A percentile compares a stretch with the other conserved stretches of the same genome.
These are phyloP conservation scores for Actinostola sp. DNA, from an alignment of 92 coral and sea anemone species.

Conservation along the genomic window DNA sequence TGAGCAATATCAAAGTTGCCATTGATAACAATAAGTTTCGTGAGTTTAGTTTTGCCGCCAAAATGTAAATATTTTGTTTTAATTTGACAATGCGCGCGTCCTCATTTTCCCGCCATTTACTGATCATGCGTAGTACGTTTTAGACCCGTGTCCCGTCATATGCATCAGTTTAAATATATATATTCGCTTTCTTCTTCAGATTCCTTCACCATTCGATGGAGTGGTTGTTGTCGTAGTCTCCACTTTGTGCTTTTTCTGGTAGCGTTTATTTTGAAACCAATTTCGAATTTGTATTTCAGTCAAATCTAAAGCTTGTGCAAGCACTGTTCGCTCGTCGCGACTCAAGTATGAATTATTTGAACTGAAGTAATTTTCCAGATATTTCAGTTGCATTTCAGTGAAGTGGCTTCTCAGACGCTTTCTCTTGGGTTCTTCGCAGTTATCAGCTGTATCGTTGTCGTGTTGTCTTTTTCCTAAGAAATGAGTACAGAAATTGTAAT, in stretches of 20 bases:
- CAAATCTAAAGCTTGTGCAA: constrained; percentile 85
- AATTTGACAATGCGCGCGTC: no score
- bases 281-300: constrained; percentile 85
- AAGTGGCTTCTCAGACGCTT: constrained; percentile 75
- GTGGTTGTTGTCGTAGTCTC: not conserved
- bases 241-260: constrained; percentile 63
- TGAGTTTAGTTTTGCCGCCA: no score
- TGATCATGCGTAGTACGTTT: no score
- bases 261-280: constrained; percentile 88
- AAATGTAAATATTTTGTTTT: no score
- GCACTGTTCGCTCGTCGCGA: constrained; percentile 85
- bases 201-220: not conserved
- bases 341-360: constrained; percentile 75
- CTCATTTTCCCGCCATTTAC: no score
- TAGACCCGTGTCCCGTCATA: no score
- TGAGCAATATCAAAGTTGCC: no score
- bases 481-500: no score
- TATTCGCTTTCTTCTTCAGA: not conserved
- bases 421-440: constrained; percentile 38
- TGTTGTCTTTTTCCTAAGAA: constrained; percentile 14
- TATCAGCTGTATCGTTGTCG: not conserved
- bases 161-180: no score
- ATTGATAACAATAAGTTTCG: no score
- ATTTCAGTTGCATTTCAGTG: constrained; percentile 73
- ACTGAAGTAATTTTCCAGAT: constrained; percentile 66